Percentiles rank a stretch among this genome's conserved stretches.
Evolutionary conservation across 2,113 vertebrate genomes (phyloP).

Genomic region (Stegastes partitus): DNA sequence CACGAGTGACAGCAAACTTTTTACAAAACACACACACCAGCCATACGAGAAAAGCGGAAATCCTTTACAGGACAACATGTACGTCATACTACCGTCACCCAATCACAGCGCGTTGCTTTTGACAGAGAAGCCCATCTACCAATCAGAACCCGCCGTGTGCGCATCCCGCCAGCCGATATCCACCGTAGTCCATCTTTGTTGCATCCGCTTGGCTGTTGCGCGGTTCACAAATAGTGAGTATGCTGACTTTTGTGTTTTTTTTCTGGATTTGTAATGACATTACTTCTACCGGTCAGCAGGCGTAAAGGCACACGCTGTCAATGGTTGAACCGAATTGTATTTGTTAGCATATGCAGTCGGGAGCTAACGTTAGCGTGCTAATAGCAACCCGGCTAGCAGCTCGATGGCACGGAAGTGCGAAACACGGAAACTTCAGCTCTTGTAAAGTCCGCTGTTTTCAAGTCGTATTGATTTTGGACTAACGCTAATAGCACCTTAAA

Average conservation of each 20-base stretch:
- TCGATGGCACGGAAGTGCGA: conserved; percentile 41
- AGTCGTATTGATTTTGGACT: accelerated
- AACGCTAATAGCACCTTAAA: not conserved
- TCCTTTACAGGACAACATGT: not conserved
- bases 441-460: not conserved
- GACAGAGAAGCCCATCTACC: conserved; percentile 2
- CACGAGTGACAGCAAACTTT: not conserved
- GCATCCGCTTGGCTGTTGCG: conserved; percentile 41
- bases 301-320: accelerated
- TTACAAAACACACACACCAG: not conserved
- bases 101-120: conserved; percentile 10
- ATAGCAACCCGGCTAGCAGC: not conserved
- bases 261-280: accelerated
- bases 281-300: accelerated
- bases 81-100: not conserved
- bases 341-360: not conserved
- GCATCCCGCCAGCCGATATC: not conserved
- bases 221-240: conserved; percentile 28
- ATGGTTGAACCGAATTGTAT: not conserved
- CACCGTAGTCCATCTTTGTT: not conserved
- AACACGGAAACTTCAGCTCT: not conserved
- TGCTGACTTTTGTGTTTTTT: accelerated
- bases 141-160: conserved; percentile 33
- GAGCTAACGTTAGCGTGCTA: conserved; percentile 47
- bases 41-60: not conserved